These are phyloP conservation scores for Pitangus sulphuratus DNA, from an alignment of 2,797 vertebrate species.

Conservation along the genomic window DNA sequence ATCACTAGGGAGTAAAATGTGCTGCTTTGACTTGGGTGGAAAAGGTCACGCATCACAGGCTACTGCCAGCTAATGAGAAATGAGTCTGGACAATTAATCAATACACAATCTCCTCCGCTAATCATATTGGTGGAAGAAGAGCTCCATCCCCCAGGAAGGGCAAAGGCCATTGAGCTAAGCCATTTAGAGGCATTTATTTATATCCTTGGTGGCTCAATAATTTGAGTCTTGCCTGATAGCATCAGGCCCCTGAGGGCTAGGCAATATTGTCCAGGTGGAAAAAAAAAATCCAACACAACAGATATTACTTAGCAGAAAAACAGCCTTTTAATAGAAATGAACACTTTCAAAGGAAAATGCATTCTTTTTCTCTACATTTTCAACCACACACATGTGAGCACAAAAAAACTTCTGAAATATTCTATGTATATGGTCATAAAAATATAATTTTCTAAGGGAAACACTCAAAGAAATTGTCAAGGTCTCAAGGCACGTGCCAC, in stretches of 20 bases:
- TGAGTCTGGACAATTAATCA: slow-evolving; percentile 43
- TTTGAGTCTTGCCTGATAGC: neutral
- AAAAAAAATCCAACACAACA: neutral
- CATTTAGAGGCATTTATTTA: slow-evolving; percentile 48
- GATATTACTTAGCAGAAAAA: neutral
- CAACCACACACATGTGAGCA: fast-evolving
- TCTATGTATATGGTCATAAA: neutral
- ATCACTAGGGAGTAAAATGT: neutral
- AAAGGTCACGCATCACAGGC: neutral
- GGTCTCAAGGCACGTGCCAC: neutral
- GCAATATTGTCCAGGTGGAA: neutral
- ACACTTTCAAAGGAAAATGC: neutral
- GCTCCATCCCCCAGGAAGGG: slow-evolving; percentile 19
- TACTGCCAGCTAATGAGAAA: slow-evolving; percentile 27
- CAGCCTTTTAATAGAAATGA: neutral
- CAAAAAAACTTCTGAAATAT: neutral
- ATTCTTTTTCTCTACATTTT: neutral
- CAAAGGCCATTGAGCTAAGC: slow-evolving; percentile 37
- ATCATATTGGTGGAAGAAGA: slow-evolving; percentile 46
- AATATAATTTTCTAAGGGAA: neutral
- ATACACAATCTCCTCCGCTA: slow-evolving; percentile 39
- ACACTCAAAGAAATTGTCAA: neutral
- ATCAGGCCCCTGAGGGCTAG: neutral
- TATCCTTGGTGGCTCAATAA: slow-evolving; percentile 27
- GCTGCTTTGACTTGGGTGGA: neutral